Base-by-base conservation (phyloP, 2,113 vertebrate genomes). In the Hemiscyllium ocellatum region DNA sequence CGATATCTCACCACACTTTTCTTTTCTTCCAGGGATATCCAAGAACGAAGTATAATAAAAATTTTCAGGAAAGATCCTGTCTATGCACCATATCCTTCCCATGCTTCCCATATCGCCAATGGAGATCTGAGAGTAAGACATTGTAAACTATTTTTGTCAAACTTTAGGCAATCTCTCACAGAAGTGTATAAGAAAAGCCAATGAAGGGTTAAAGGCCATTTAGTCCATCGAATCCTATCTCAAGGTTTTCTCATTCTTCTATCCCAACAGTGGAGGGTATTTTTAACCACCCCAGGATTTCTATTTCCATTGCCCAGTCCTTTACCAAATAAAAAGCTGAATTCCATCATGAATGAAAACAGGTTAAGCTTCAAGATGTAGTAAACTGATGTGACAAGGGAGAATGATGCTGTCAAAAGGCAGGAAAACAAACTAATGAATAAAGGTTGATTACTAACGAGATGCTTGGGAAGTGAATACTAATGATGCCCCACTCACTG, bases 1-100 rank as follows among this genome's bases (percentile, higher is more conserved):
- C 37, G 1, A 42, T 94, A 10, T 94, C 20, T 94, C 68, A 70
- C 68, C 19, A 15, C 12, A 20, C 24, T 7, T 68, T 69, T 94
- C n/a, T 96, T 85, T 95, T 29, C 95, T 96, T 91, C 0, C 96
- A 98, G 99, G 0, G 99, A 99, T 96, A 99, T 99, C 97, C 99
- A 99, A 97, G 99, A 99, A 97, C 98, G 99, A 95, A 99, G 99
- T 96, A 98, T 99, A 97, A 99, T 99, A 97, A 99, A 99, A 98
- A 99, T 99, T 96, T 99, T 98, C 96, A 97, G 99, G 95, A 99
- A 99, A 97, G 99, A 99, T 96, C 99, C 99, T 0, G 98, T 99
- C 96, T 99, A 99, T 0, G 98, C 99, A 65, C 98, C 99, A 0
- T 99, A 99, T 97, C 98, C 99, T 61, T 61, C 56, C 56, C 56